These are phyloP conservation scores for Chrysolina oricalcia DNA, from an alignment of 2,888 invertebrate species.

Conservation along the genomic window DNA sequence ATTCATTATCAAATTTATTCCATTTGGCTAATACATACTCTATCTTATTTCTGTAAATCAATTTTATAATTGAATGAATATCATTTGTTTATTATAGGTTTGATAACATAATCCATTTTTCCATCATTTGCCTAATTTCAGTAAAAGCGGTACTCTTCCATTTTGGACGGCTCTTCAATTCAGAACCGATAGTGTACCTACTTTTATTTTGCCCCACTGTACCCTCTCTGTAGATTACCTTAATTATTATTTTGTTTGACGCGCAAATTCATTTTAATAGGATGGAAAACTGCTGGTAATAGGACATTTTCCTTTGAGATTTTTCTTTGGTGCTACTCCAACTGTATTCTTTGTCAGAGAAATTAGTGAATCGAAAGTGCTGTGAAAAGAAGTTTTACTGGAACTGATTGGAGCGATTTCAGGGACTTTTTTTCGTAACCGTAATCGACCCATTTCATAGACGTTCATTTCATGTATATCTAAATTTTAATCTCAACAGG, in stretches of 20 bases:
- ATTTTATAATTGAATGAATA: too few species aligned
- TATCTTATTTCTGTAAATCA: too few species aligned
- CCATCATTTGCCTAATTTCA: not conserved
- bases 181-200: not conserved
- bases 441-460: not conserved
- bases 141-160: not conserved
- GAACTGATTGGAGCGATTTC: not conserved
- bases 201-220: not conserved
- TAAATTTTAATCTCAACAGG: too few species aligned
- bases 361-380: not conserved
- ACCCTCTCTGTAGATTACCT: not conserved
- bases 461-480: not conserved
- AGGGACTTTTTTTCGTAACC: not conserved
- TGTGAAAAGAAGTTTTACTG: not conserved
- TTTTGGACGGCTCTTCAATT: not conserved
- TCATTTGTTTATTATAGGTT: too few species aligned
- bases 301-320: constrained; percentile 8
- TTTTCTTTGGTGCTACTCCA: not conserved
- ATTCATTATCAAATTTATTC: too few species aligned
- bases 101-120: too few species aligned
- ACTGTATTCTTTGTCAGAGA: not conserved
- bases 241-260: constrained; percentile 6
- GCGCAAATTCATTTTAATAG: constrained; percentile 10
- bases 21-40: too few species aligned
- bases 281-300: not conserved